A percentile compares a stretch with the other conserved stretches of the same genome.
Evolutionary conservation across 2,113 vertebrate genomes (phyloP).

Genomic region (Empidonax alnorum): DNA sequence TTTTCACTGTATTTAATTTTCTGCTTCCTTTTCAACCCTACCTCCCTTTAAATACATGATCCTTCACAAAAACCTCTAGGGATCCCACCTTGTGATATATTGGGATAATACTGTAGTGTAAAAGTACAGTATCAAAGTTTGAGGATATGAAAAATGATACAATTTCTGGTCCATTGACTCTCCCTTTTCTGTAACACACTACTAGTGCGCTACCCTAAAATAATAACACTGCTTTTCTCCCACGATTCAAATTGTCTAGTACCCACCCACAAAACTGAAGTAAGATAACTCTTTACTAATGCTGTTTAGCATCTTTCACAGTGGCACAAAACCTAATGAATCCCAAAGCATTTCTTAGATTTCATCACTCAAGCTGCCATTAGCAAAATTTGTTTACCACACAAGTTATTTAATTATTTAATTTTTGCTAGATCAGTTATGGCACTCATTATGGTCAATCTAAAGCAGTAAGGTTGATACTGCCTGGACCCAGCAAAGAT

Average conservation of each 20-base stretch:
- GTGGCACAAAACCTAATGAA: background rate
- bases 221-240: constrained; percentile 26
- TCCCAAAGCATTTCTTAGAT: background rate
- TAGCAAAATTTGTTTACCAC: background rate
- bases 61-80: constrained; percentile 32
- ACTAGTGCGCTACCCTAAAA: background rate
- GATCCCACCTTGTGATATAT: constrained; percentile 57
- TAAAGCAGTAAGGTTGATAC: background rate
- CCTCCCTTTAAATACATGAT: constrained; percentile 26
- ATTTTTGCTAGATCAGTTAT: background rate
- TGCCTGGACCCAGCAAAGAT: background rate
- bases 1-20: background rate
- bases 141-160: constrained; percentile 56
- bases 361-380: background rate
- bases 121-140: constrained; percentile 37
- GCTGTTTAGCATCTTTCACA: background rate
- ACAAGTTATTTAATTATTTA: background rate
- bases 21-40: background rate
- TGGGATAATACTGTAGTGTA: constrained; percentile 22
- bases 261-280: background rate
- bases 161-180: background rate
- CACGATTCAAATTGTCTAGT: constrained; percentile 24
- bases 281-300: background rate
- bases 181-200: constrained; percentile 58
- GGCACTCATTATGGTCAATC: background rate